phyloP scores from a whole-genome alignment of 2,797 vertebrate species.

The Pygocentrus nattereri region DNA sequence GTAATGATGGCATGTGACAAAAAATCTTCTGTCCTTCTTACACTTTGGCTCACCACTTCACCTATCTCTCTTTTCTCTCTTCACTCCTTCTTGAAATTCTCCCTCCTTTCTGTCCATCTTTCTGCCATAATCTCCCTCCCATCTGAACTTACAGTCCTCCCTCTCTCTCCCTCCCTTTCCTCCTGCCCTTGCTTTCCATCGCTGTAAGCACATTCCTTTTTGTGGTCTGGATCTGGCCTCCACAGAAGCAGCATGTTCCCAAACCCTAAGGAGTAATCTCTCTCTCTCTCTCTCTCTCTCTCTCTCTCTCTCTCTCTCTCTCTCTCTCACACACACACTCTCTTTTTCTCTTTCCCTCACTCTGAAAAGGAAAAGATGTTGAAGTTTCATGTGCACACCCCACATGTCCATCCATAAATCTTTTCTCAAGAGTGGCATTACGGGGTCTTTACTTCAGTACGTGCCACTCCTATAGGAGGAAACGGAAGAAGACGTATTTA shows the following conservation, averaged over 20 bases:
- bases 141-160: background rate
- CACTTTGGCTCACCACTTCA: too few species aligned
- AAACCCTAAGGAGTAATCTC: conserved; percentile 55
- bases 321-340: too few species aligned
- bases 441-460: background rate
- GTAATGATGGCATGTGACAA: too few species aligned
- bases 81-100: background rate
- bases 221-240: conserved; percentile 67
- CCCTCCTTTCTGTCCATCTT: background rate
- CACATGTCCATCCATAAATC: background rate
- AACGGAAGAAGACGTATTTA: background rate
- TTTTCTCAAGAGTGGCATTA: background rate
- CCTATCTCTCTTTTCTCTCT: too few species aligned
- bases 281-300: background rate
- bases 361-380: conserved; percentile 25
- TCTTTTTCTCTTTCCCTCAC: background rate
- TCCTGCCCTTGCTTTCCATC: conserved; percentile 68
- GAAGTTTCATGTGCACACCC: conserved; percentile 1
- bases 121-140: background rate
- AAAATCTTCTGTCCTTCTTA: too few species aligned
- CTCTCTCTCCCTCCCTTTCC: conserved; percentile 40
- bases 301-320: too few species aligned
- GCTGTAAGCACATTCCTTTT: conserved; percentile 79
- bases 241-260: conserved; percentile 71
- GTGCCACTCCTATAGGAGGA: background rate